Evolutionary conservation across 2,797 vertebrate genomes (phyloP).

Genomic region (Eremophila alpestris): DNA sequence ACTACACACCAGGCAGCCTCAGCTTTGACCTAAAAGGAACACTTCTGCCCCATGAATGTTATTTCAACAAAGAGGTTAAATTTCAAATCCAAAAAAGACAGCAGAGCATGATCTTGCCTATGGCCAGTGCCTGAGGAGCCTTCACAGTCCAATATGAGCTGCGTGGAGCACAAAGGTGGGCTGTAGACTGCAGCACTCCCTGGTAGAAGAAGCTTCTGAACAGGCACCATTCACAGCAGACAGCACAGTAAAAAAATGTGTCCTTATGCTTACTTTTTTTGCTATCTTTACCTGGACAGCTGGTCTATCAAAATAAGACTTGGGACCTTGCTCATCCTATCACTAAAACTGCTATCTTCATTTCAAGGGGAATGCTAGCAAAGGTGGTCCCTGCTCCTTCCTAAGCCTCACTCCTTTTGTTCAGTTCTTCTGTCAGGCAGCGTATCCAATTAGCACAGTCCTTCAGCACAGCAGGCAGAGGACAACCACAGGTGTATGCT

Average conservation of each 20-base stretch:
- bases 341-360: neutral
- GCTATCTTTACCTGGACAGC: neutral
- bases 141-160: neutral
- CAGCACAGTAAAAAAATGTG: neutral
- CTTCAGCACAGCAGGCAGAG: neutral
- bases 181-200: neutral
- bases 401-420: neutral
- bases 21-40: neutral
- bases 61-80: neutral
- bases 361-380: neutral
- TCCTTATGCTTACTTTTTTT: neutral
- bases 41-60: neutral
- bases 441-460: neutral
- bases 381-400: neutral
- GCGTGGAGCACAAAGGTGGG: accelerated
- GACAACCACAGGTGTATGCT: neutral
- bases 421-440: neutral
- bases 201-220: neutral
- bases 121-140: neutral
- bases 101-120: neutral
- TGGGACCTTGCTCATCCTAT: neutral
- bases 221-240: neutral
- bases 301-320: neutral
- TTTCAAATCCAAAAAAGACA: neutral
- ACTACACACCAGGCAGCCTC: neutral